Evolutionary conservation across 2,113 vertebrate species (phyloP).

Genomic region (Accipiter cooperii): DNA sequence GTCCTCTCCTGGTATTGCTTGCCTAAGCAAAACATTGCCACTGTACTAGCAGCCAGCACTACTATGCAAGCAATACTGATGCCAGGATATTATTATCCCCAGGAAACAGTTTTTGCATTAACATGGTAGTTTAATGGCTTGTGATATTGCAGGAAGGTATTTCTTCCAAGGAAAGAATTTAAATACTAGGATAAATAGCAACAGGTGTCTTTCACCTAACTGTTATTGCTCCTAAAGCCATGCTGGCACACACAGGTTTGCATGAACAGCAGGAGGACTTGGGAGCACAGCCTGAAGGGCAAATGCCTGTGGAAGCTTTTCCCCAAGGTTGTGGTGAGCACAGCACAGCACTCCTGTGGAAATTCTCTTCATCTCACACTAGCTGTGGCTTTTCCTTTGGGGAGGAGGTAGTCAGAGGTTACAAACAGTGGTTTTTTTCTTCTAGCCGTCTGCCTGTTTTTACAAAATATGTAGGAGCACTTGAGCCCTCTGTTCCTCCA

Average conservation of each 20-base stretch:
- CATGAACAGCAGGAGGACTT: neutral
- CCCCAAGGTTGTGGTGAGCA: neutral
- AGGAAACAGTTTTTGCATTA: neutral
- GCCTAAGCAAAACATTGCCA: neutral
- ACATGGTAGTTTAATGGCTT: neutral
- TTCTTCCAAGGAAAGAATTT: neutral
- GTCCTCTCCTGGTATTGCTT: neutral
- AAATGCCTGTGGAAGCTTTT: neutral
- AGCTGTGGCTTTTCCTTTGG: neutral
- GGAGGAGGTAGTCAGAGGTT: neutral
- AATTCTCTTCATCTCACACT: neutral
- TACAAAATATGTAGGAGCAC: neutral
- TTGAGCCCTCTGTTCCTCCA: neutral
- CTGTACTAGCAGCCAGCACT: neutral
- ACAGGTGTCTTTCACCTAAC: neutral
- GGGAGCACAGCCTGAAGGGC: neutral
- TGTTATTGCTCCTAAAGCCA: neutral
- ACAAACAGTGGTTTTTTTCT: neutral
- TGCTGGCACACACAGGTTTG: rapidly evolving
- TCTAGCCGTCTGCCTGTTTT: neutral
- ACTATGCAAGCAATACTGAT: neutral
- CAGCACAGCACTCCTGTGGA: neutral
- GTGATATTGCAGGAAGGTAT: neutral
- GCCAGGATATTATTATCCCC: neutral
- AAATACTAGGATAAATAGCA: neutral